phyloP scores from a whole-genome alignment of 1,140 invertebrate species.

The Whitmania pigra region DNA sequence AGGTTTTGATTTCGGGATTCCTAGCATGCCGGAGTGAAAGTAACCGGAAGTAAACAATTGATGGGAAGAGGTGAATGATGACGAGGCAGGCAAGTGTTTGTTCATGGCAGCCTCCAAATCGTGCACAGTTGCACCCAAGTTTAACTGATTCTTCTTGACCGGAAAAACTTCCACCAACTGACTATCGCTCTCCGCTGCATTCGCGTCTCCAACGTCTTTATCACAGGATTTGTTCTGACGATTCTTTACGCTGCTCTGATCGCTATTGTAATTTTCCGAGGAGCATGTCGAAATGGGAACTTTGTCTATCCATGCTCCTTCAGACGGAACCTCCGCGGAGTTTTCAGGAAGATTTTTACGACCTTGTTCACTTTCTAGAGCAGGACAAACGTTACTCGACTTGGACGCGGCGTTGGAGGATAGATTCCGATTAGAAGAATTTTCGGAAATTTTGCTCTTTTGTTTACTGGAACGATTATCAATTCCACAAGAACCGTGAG shows the following conservation, averaged over 20 bases:
- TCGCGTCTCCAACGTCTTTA: background rate
- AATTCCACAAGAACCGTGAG: background rate
- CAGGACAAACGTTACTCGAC: no score
- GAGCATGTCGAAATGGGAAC: no score
- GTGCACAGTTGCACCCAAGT: conserved; percentile 55
- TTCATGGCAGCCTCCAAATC: conserved; percentile 91
- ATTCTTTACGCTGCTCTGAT: background rate
- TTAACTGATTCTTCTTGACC: background rate
- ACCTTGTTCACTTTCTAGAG: no score
- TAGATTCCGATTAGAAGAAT: no score
- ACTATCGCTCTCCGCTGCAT: background rate
- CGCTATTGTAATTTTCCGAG: background rate
- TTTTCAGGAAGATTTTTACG: no score
- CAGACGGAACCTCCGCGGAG: no score
- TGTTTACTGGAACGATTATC: no score
- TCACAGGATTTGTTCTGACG: background rate
- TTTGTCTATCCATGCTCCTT: no score
- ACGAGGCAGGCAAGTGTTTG: conserved; percentile 65
- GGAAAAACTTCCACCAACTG: background rate
- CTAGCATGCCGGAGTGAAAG: background rate
- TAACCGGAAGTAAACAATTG: conserved; percentile 10
- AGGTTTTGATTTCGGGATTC: conserved; percentile 57
- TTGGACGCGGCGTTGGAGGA: no score
- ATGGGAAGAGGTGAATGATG: background rate
- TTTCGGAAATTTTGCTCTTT: no score